Evolutionary conservation across 2,797 vertebrate species (phyloP), one percentile per base, ranked within the genome.

Genomic region (Smutsia gigantea): DNA sequence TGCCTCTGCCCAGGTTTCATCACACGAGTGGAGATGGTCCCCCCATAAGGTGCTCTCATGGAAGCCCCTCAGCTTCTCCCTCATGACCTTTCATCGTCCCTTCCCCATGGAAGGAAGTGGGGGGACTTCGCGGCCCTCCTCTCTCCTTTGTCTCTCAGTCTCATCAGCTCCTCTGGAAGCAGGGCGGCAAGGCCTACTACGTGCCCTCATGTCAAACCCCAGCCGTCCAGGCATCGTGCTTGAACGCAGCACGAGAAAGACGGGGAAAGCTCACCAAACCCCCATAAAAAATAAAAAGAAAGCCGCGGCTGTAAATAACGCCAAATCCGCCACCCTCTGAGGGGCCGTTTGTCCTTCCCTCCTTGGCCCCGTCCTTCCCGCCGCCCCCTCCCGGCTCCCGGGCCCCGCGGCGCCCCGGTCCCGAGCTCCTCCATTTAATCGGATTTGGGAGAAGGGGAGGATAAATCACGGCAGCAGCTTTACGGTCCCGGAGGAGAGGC

Each of bases 391-490:
- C 96, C 94, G 87, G 93, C 90, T 88, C 95, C 89, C 39, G 77
- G 97, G 96, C 96, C 97, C 97, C 96, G 93, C 94, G 96, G 98
- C 97, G 90, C 97, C 97, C 97, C 87, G 97, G 98, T 97, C 97
- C 97, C 89, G 85, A 97, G 97, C 97, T 96, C 97, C 97, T 97
- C 97, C 97, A 96, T 97, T 97, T 97, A 98, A 98, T 98, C 98
- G 97, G 98, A 97, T 98, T 97, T 97, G 97, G 98, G 97, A 97
- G 98, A 97, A 97, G 97, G 96, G 97, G 97, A 96, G 95, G 94
- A 97, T 98, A 98, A 98, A 98, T 98, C 97, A 98, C 94, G 92
- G 96, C 96, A 97, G 98, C 98, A 98, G 97, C 97, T 98, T 98
- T 98, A 98, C 97, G 96, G 97, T 97, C 97, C 97, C 97, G 95